Percentiles rank a stretch among this genome's conserved stretches.
Conservation (phyloP, 2,797 vertebrate genomes). For the Chelon auratus region DNA sequence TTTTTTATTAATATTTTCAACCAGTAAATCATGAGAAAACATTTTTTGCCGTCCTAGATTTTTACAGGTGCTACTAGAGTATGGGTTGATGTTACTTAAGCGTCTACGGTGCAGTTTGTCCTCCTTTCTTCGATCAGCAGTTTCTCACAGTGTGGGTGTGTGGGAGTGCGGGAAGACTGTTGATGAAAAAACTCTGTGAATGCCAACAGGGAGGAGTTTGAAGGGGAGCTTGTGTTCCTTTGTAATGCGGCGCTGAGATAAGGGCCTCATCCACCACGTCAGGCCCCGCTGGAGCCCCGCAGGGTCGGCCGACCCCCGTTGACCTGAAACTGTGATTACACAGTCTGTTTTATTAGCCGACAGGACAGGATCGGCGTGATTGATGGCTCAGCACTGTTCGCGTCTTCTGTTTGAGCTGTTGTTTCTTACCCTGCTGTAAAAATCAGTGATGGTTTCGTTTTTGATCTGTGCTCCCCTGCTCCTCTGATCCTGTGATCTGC, state of each 20-base stretch:
- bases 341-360: conserved; percentile 64
- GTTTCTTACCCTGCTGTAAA: conserved; percentile 46
- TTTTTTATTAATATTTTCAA: no score
- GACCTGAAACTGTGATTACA: conserved; percentile 72
- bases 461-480: conserved; percentile 52
- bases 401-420: conserved; percentile 43
- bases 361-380: conserved; percentile 59
- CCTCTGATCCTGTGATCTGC: conserved; percentile 69
- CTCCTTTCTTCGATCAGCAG: conserved; percentile 47
- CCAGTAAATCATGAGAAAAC: not conserved
- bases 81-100: conserved; percentile 12
- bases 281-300: conserved; percentile 53
- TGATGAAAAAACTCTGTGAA: conserved; percentile 59
- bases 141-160: conserved; percentile 57
- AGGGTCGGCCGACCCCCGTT: conserved; percentile 50
- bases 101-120: conserved; percentile 34
- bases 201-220: conserved; percentile 56
- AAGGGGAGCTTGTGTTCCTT: conserved; percentile 65
- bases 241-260: conserved; percentile 70
- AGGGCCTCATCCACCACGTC: conserved; percentile 61
- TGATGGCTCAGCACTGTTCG: conserved; percentile 56
- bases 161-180: conserved; percentile 53
- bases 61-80: not conserved
- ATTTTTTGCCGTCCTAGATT: not conserved
- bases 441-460: conserved; percentile 45